These are phyloP conservation scores for Drosophila pseudotalamancana DNA, from an alignment of 2,888 invertebrate genomes.

Conservation along the genomic window DNA sequence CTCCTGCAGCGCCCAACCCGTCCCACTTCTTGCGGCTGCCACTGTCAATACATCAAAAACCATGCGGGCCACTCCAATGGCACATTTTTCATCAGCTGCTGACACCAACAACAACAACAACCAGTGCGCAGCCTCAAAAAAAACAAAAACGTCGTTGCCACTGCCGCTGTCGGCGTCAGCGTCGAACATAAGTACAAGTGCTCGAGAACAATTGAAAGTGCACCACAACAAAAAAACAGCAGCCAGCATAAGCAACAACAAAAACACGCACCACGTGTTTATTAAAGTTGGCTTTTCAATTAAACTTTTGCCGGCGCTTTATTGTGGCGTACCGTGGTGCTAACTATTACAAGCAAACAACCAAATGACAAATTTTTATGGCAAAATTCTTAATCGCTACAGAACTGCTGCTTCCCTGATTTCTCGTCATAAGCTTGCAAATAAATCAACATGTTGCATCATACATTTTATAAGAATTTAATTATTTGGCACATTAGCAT, in stretches of 20 bases:
- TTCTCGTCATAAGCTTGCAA: too few relatives aligned
- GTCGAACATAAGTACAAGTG: slow-evolving; percentile 53
- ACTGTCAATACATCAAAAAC: slow-evolving; percentile 72
- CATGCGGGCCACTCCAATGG: slow-evolving; percentile 62
- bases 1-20: slow-evolving; percentile 40
- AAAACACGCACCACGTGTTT: slow-evolving; percentile 66
- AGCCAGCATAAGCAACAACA: slow-evolving; percentile 10
- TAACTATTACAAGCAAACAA: not conserved
- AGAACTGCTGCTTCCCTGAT: too few relatives aligned
- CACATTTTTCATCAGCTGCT: slow-evolving; percentile 76
- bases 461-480: not conserved
- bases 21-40: not conserved
- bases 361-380: too few relatives aligned
- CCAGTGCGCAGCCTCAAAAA: slow-evolving; percentile 18
- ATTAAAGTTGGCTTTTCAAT: slow-evolving; percentile 73
- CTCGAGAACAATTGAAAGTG: slow-evolving; percentile 67
- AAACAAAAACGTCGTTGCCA: slow-evolving; percentile 5
- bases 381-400: too few relatives aligned
- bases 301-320: slow-evolving; percentile 57
- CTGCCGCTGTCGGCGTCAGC: slow-evolving; percentile 20
- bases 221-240: slow-evolving; percentile 14
- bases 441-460: not conserved
- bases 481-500: slow-evolving; percentile 18
- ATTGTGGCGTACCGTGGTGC: slow-evolving; percentile 44
- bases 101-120: slow-evolving; percentile 47